Percentiles rank a stretch among this genome's conserved stretches.
Evolutionary conservation across 2,797 vertebrate species (phyloP).

Genomic region (Sebastes nivosus): DNA sequence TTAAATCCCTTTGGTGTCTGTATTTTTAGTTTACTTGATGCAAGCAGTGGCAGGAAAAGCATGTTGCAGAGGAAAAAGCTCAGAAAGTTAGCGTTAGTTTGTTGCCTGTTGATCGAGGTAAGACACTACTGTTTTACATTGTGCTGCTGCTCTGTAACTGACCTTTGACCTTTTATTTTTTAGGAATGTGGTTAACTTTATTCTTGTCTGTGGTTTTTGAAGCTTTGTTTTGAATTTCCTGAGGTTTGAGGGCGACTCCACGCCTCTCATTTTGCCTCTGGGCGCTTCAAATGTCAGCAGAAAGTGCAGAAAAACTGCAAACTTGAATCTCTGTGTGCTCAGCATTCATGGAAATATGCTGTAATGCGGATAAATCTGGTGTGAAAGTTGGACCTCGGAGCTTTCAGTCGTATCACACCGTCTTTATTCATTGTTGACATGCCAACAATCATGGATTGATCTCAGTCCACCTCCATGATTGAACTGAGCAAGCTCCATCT

Average conservation of each 20-base stretch:
- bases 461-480: neutral
- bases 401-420: neutral
- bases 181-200: conserved; percentile 23
- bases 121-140: conserved; percentile 1
- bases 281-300: neutral
- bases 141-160: neutral
- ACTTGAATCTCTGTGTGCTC: neutral
- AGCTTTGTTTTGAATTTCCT: conserved; percentile 8
- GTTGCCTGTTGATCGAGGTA: conserved; percentile 61
- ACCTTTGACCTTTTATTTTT: conserved; percentile 45
- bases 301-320: neutral
- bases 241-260: conserved; percentile 26
- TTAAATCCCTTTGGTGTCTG: conserved; percentile 50
- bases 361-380: neutral
- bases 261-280: conserved; percentile 11
- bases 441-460: neutral
- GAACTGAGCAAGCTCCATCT: neutral
- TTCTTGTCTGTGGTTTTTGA: conserved; percentile 26
- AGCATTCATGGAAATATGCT: neutral
- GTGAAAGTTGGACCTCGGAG: neutral
- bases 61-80: conserved; percentile 51
- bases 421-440: neutral
- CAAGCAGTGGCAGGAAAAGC: conserved; percentile 20
- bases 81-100: conserved; percentile 48
- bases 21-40: conserved; percentile 54